Conservation (phyloP, 2,888 invertebrate species). For the Idaea aversata region DNA sequence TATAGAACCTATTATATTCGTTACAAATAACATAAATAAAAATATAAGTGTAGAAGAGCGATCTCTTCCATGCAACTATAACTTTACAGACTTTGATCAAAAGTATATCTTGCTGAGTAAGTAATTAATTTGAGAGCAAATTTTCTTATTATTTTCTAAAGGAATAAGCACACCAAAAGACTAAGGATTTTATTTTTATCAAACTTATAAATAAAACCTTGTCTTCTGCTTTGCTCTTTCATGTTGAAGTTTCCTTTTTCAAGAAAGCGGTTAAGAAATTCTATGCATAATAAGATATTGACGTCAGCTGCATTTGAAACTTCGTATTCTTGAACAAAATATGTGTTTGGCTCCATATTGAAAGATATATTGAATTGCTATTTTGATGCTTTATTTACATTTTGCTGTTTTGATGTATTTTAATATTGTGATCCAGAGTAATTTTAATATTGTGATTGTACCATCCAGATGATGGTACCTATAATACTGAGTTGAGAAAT, state of each 20-base stretch:
- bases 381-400: not conserved
- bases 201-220: not conserved
- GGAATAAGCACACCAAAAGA: too few relatives aligned
- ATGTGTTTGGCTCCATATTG: not conserved
- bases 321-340: not conserved
- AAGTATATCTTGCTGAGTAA: too few relatives aligned
- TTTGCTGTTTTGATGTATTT: not conserved
- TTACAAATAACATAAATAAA: too few relatives aligned
- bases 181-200: not conserved
- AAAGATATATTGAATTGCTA: not conserved
- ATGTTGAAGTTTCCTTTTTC: not conserved
- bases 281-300: constrained; percentile 1
- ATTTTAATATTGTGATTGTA: too few relatives aligned
- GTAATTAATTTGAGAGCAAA: too few relatives aligned
- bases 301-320: not conserved
- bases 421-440: not conserved
- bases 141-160: too few relatives aligned
- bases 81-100: too few relatives aligned
- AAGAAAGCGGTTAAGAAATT: not conserved
- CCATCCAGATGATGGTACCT: too few relatives aligned
- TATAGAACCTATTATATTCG: constrained; percentile 33
- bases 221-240: not conserved
- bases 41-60: too few relatives aligned
- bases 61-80: too few relatives aligned
- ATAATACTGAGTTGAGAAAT: too few relatives aligned